Percentiles rank a stretch among this genome's conserved stretches.
These are phyloP conservation scores for Coccyzus lansbergi DNA, from an alignment of 2,797 vertebrate species.

Conservation along the genomic window DNA sequence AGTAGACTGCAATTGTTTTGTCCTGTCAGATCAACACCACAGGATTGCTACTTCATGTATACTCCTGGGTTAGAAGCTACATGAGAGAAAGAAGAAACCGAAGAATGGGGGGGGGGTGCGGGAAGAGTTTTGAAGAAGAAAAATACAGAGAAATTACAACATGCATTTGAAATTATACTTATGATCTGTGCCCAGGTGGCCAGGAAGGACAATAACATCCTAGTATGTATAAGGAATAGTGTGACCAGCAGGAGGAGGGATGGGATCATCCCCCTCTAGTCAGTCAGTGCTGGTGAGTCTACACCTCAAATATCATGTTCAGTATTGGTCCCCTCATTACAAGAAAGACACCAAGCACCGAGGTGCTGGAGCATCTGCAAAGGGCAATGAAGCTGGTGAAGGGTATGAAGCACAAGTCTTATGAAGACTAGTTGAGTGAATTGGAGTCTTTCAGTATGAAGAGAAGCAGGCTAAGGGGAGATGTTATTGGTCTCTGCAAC, in stretches of 20 bases:
- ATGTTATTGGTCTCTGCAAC: too few relatives aligned
- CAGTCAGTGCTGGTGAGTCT: rapidly evolving
- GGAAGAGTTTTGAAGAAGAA: neutral
- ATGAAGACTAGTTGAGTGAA: rapidly evolving
- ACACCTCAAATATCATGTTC: rapidly evolving
- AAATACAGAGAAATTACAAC: neutral
- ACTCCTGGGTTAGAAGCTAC: neutral
- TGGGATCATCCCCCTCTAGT: rapidly evolving
- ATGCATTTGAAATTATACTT: neutral
- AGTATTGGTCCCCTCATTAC: neutral
- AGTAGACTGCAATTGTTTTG: neutral
- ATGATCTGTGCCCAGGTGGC: neutral
- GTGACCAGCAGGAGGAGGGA: neutral
- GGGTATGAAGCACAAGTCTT: neutral
- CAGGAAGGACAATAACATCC: neutral
- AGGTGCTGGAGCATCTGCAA: rapidly evolving
- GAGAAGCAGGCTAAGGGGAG: neutral
- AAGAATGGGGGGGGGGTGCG: too few relatives aligned
- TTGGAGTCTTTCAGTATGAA: neutral
- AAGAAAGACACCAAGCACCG: neutral
- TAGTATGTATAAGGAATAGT: neutral
- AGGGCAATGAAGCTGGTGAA: rapidly evolving
- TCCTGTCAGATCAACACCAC: neutral
- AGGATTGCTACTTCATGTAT: neutral
- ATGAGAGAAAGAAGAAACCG: neutral